phyloP scores from a whole-genome alignment of 2,888 invertebrate species.

The Lochmaea capreae region DNA sequence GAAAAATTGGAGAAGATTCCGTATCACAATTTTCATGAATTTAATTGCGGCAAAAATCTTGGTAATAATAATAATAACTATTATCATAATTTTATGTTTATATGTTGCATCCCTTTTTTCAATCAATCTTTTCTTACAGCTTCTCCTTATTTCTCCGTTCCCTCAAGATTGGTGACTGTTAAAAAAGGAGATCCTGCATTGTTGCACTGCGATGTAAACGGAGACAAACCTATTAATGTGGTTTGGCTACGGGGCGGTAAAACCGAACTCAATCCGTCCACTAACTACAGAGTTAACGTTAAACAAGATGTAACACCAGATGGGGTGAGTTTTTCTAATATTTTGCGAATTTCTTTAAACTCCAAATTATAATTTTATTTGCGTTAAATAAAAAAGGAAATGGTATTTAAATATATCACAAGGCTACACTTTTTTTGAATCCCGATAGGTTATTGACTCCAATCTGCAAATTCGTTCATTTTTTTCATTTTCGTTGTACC shows the following conservation, averaged over 20 bases:
- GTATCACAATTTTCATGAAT: too few relatives aligned
- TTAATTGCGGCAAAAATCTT: too few relatives aligned
- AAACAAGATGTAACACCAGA: slow-evolving; percentile 78
- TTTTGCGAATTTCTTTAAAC: background rate
- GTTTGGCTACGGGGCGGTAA: slow-evolving; percentile 80
- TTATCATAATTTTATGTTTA: background rate
- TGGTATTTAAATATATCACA: too few relatives aligned
- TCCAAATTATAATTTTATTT: background rate
- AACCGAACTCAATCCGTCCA: slow-evolving; percentile 76
- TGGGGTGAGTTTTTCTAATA: slow-evolving; percentile 66
- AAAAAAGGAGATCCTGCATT: slow-evolving; percentile 80
- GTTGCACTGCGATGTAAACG: slow-evolving; percentile 81
- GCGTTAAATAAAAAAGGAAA: too few relatives aligned
- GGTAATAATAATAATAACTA: too few relatives aligned
- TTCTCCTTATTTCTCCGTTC: slow-evolving; percentile 78
- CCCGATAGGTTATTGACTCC: too few relatives aligned
- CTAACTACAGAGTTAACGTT: slow-evolving; percentile 73
- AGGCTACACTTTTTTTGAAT: too few relatives aligned
- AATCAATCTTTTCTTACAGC: too few relatives aligned
- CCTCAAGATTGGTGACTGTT: slow-evolving; percentile 76
- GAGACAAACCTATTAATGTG: slow-evolving; percentile 82
- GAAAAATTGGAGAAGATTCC: too few relatives aligned
- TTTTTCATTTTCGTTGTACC: too few relatives aligned
- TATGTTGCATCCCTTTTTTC: too few relatives aligned
- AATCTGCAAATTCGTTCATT: too few relatives aligned